Base-by-base conservation (phyloP, 2,888 invertebrate genomes). In the Trisateles emortualis region DNA sequence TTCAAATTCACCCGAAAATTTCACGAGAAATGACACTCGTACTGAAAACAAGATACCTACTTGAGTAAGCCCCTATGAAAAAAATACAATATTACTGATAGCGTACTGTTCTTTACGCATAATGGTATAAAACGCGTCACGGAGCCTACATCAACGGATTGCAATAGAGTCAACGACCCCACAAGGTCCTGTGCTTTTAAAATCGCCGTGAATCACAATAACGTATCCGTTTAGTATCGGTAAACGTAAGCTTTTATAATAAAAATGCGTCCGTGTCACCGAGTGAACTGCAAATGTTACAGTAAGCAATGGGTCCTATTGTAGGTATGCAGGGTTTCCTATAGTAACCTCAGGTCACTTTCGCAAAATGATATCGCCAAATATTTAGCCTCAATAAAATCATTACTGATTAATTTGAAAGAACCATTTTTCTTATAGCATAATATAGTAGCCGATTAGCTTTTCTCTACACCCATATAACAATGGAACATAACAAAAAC, bases 1-100 rank as follows among this genome's bases (percentile, higher is more conserved):
- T 38, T 47, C 19, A 41, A 29, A 51, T 59, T 48, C 44, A 47
- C n/a, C n/a, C n/a, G n/a, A n/a, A n/a, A n/a, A n/a, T n/a, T n/a
- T n/a, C n/a, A n/a, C n/a, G n/a, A n/a, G n/a, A n/a, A n/a, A n/a
- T n/a, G n/a, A n/a, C n/a, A n/a, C n/a, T n/a, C 62, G 57, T 32
- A 43, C 14, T 11, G 13, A 43, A 16, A 41, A 61, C 52, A 19
- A 26, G 9, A 42, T 35, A n/a, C 30, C 36, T 11, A 9, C 24
- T 58, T 33, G 33, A 33, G 13, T 33, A 33, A 33, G 33, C 33
- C 33, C 33, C 33, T 33, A 33, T 33, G 14, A 9, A 6, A 8
- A 14, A 6, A 8, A 14, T 33, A 33, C 14, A 33, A 33, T 33
- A 33, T 11, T n/a, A 32, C 11, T 11, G 32, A 32, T 32, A 32